Evolutionary conservation across 2,113 vertebrate genomes (phyloP).

Genomic region (Regulus satrapa): DNA sequence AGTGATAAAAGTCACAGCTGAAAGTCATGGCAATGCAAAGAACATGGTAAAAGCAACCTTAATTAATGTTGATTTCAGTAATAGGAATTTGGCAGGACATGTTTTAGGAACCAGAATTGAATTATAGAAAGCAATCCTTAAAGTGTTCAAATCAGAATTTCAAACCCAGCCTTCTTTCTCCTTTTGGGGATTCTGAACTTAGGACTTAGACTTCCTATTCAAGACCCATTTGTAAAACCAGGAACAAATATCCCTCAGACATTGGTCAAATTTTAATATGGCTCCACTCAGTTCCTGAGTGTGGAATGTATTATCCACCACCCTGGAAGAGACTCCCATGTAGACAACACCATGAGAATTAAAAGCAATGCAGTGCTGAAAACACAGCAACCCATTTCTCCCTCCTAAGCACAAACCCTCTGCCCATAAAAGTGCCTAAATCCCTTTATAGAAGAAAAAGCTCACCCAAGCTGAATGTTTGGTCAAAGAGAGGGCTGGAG

Average conservation of each 20-base stretch:
- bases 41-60: background rate
- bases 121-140: background rate
- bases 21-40: background rate
- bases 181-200: background rate
- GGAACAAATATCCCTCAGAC: background rate
- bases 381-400: background rate
- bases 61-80: background rate
- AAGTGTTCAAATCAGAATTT: background rate
- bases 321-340: accelerated
- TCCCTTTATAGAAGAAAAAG: background rate
- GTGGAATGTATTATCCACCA: background rate
- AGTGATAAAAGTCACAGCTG: background rate
- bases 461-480: background rate
- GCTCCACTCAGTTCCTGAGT: background rate
- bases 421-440: background rate
- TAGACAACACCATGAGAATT: background rate
- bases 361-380: background rate
- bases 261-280: background rate
- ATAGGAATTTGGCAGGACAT: background rate
- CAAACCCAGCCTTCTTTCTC: background rate
- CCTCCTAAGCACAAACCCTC: background rate
- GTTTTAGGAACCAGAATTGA: background rate
- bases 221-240: background rate
- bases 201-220: background rate
- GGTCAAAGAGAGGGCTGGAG: background rate